Evolutionary conservation across 2,797 vertebrate genomes (phyloP).

Genomic region (Momotus momota): DNA sequence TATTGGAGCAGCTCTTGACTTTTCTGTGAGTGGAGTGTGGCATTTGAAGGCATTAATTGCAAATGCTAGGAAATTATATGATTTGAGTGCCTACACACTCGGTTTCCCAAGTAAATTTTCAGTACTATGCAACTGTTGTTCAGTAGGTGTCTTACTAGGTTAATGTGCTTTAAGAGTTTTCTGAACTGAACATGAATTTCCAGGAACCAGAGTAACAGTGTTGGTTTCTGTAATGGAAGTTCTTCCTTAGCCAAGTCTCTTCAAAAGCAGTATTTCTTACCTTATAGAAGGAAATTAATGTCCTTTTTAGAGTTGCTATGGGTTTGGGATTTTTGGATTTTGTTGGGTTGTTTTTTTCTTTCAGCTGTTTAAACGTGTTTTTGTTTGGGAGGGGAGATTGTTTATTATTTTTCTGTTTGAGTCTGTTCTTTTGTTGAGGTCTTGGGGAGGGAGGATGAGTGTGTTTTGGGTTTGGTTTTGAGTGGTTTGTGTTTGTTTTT

Average conservation of each 20-base stretch:
- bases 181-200: background rate
- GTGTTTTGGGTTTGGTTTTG: background rate
- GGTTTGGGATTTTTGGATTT: background rate
- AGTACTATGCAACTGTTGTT: background rate
- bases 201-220: background rate
- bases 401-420: background rate
- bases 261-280: background rate
- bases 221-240: background rate
- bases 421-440: background rate
- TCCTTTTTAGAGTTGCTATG: background rate
- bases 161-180: background rate
- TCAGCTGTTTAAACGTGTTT: background rate
- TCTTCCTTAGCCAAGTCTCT: background rate
- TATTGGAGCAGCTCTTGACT: background rate
- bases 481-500: too few species aligned
- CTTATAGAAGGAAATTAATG: background rate
- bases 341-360: background rate
- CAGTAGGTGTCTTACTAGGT: background rate
- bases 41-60: background rate
- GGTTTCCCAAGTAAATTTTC: background rate
- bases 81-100: background rate
- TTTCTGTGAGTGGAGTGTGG: background rate
- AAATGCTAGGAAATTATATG: background rate
- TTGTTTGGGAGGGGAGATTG: rapidly evolving
- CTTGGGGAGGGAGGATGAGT: background rate